Evolutionary conservation across 2,113 vertebrate species (phyloP).

Genomic region (Tachycineta bicolor): DNA sequence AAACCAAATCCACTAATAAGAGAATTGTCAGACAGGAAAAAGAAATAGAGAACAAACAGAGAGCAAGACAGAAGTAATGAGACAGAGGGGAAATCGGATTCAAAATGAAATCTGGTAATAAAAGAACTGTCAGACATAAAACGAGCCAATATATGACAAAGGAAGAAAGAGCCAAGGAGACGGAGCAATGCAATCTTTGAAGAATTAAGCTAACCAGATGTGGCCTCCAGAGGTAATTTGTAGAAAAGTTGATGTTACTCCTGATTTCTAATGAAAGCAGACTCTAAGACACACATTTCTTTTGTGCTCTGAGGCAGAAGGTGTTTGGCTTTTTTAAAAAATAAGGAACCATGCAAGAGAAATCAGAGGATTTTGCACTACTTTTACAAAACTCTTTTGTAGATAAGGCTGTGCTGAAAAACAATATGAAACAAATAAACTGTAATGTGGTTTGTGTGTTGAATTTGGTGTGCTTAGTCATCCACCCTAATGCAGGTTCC

Average conservation of each 20-base stretch:
- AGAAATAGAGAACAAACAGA: slow-evolving; percentile 53
- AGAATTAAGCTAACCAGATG: slow-evolving; percentile 54
- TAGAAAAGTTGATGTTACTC: slow-evolving; percentile 9
- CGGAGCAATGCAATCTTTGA: slow-evolving; percentile 22
- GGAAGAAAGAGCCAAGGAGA: slow-evolving; percentile 43
- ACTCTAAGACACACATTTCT: not conserved
- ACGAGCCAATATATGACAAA: slow-evolving; percentile 33
- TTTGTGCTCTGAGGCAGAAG: not conserved
- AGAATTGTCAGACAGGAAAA: slow-evolving; percentile 55
- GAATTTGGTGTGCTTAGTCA: not conserved
- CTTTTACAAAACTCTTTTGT: not conserved
- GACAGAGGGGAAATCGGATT: slow-evolving; percentile 48
- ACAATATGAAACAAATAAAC: not conserved
- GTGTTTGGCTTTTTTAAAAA: not conserved
- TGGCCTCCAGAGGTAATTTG: slow-evolving; percentile 23
- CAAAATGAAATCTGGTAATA: slow-evolving; percentile 64
- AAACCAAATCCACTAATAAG: slow-evolving; percentile 45
- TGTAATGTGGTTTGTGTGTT: not conserved
- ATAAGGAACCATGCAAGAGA: not conserved
- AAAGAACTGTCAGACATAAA: slow-evolving; percentile 57
- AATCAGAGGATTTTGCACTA: not conserved
- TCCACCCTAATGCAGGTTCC: not conserved
- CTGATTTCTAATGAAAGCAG: slow-evolving; percentile 32
- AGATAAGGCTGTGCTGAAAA: not conserved
- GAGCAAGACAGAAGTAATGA: slow-evolving; percentile 55